Base-by-base conservation (phyloP, 2,113 vertebrate species). In the Upupa epops region DNA sequence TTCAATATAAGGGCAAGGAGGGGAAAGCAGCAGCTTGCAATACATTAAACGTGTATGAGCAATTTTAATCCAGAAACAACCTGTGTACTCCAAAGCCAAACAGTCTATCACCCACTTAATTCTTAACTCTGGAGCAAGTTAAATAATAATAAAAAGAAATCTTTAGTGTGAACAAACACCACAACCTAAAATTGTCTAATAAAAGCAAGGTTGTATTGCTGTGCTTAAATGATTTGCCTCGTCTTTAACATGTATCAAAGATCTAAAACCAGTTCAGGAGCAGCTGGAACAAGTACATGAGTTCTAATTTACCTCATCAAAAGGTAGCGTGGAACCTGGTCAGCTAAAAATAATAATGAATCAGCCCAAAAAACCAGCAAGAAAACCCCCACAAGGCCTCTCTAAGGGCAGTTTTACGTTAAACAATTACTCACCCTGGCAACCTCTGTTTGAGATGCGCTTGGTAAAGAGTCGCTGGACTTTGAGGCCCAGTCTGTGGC, bases 341-440 rank as follows among this genome's bases (percentile, higher is more conserved):
- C 49, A 60, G 40, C 61, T 61, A 77, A 56, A 88, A 83, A 56
- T 7, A 74, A 45, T 3, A 59, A 25, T 3, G 29, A 52, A 71
- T 83, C 2, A 46, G 54, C 11, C 1, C 7, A 36, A 17, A 51
- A 13, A 28, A n/a, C 17, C 26, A 1, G 18, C 1, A 63, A 31
- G 29, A 21, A 66, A 92, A 82, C 5, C 17, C n/a, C 51, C 64
- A 21, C 49, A 45, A 58, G 74, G 89, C 58, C 55, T 82, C 89
- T 82, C 16, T 19, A 64, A 46, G 59, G 56, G 70, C 84, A 82
- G 82, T 94, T 93, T 78, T 25, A 72, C 13, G 89, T 75, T 78
- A 84, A 90, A 68, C 86, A 89, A 64, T 89, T 93, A 93, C 89
- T 95, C 93, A 90, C 94, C 94, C 91, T 93, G 82, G 84, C 91